Evolutionary conservation across 1,140 invertebrate species (phyloP), one percentile per base, ranked within the genome.

Genomic region (Galendromus occidentalis): DNA sequence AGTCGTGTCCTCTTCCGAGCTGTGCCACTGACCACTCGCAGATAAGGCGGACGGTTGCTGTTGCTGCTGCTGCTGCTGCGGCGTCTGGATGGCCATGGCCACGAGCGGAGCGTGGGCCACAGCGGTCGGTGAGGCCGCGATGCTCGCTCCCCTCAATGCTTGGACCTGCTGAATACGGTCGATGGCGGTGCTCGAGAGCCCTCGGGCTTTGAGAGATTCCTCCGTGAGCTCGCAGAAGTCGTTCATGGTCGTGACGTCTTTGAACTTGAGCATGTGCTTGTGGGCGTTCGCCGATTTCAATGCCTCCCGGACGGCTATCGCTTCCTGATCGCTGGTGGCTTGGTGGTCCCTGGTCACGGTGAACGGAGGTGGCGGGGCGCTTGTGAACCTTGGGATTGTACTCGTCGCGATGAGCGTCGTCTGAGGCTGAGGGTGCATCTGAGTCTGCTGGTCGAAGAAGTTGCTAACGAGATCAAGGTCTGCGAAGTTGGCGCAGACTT

Each of bases 401-500:
- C 25, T 14, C 22, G 51, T 2, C 14, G 25, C 14, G 2, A 29
- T 25, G 14, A 59, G 51, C 22, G 51, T 59, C 14, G 51, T 25
- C 9, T 59, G 51, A 59, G 25, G 33, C 17, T 33, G 25, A 33
- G 51, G n/a, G 51, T 59, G 51, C 25, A 25, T 33, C 2, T 33
- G 25, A 47, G 18, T 4, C 51, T 59, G 51, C 20, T 33, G 51
- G 33, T 59, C 51, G 33, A 59, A 59, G 51, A 59, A 59, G 51
- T 59, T 59, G 51, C 51, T 59, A 14, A 59, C 51, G 33, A 59
- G 25, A 33, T 59, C 51, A 33, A 59, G 51, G 25, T 59, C 51
- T 25, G 51, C 51, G 22, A 59, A 59, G 9, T 59, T 25, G 1
- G 51, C 33, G 51, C 51, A 59, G 22, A 59, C 33, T 33, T 59